Base-by-base conservation (phyloP, 2,113 vertebrate genomes). In the Trichomycterus rosablanca region DNA sequence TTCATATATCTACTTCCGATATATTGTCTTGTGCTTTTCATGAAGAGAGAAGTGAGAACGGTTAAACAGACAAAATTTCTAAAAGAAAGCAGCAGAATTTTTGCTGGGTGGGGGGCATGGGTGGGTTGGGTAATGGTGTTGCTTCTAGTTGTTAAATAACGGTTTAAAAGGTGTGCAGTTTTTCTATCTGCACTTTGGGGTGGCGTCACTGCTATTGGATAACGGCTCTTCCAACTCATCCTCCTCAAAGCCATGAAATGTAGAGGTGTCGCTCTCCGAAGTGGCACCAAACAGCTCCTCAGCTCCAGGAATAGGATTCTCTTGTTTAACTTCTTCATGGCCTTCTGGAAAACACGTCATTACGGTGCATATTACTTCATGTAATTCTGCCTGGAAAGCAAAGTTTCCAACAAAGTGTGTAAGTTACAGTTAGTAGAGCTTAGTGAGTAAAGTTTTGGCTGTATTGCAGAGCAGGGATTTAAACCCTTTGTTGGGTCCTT, bases 231-330 rank as follows among this genome's bases (percentile, higher is more conserved):
- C 95, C 76, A 93, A 88, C 80, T 97, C 94, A 24, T 97, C 95
- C 63, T 98, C 94, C 67, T 98, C 94, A 81, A 97, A 97, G 87
- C 95, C 95, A 69, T 96, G 93, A 89, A 98, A 98, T 83, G 94
- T 98, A 78, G 94, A 97, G 52, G 93, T 93, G 89, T 98, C 95
- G 84, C 95, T 98, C 88, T 98, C 94, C 46, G 95, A 97, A 45
- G 93, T 95, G 86, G 94, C 93, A 87, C 93, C 93, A 77, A 97
- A 98, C 82, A 98, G 91, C 87, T 98, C 95, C 87, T 98, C 95
- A 34, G 93, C 92, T 81, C 88, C 92, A 72, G 84, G 73, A 51
- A 87, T 85, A 76, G 85, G 76, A 76, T 86, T 83, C 50, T 93
- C 91, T 81, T 92, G 92, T 84, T 92, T 91, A 86, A 87, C 87